Base-by-base conservation (phyloP, 1,140 invertebrate genomes). In the Maniola jurtina region DNA sequence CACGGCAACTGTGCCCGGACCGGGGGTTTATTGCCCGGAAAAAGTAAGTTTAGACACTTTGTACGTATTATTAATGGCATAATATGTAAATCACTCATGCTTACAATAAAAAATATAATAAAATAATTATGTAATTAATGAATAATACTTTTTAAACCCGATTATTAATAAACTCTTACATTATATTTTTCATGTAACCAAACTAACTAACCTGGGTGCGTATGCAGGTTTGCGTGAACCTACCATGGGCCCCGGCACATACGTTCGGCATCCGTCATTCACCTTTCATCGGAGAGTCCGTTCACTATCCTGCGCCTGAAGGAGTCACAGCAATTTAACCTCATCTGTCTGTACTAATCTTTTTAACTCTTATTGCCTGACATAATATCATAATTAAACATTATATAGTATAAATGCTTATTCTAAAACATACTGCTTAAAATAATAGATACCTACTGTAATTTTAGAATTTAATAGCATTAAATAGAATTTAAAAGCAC, bases 191-290 rank as follows among this genome's bases (percentile, higher is more conserved):
- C 13, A 45, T 45, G 13, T 60, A 50, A 61, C 60, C 36, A 11
- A 14, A 58, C 56, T 38, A 55, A 55, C 52, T 34, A 55, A 6
- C 2, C 25, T 55, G 40, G 62, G 62, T 40, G n/a, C 6, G 14
- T 47, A 57, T 16, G 72, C 80, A 91, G 89, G 90, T 91, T 61
- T 90, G 85, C 83, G 88, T 90, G 80, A 91, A 81, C 61, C 78
- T 91, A 59, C 88, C 86, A 33, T 89, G 87, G 81, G 90, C 92
- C 48, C 94, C 95, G 48, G 92, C 93, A 52, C 94, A 94, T 77
- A 94, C 94, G 13, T 96, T 96, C 81, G 95, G 95, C 64, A 95
- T 96, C 71, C 93, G 94, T 64, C 95, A 96, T 77, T 95, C 95
- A 34, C 93, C 91, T 54, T 96, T 94, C 80, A 92, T 92, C 65